Evolutionary conservation across 2,888 invertebrate species (phyloP), one percentile per base, ranked within the genome.

Genomic region (Napeogenes sylphis): DNA sequence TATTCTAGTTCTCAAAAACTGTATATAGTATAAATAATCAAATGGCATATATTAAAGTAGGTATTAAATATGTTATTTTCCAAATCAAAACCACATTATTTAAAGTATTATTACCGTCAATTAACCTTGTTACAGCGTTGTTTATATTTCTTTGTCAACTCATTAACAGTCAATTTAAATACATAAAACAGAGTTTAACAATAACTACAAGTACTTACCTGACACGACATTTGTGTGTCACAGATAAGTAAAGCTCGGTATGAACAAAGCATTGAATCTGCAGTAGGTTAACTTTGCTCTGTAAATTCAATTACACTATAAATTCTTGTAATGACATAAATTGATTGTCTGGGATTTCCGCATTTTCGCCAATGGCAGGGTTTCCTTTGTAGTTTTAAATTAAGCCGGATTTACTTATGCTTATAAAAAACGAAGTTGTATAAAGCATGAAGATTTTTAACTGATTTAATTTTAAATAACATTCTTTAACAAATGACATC

Each of bases 331-430:
- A 64, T 65, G 51, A 62, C 62, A 64, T 62, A 60, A 59, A 61
- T 59, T 56, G 62, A 53, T 62, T 54, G 66, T 55, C n/a, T 68
- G 80, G 81, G 77, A 78, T 81, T 81, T 79, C 77, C 81, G 75
- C 47, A 74, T 75, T 81, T 81, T 80, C 80, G 76, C 65, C 71
- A 73, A 57, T 64, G 69, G 63, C 62, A 73, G 76, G 78, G 72
- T 76, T 79, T 81, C 78, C 75, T 73, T 70, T 58, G 57, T 67
- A 66, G 68, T 70, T 73, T 66, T 64, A 58, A 64, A 57, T 70
- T 61, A 59, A 76, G 69, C 74, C 76, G 78, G 78, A 78, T 71
- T 56, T 67, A 64, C 70, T 74, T 68, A 65, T 69, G 56, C 42
- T 35, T 45, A 8, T 8, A 10, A 21, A 8, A 30, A 30, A 8